A percentile compares a stretch with the other conserved stretches of the same genome.
These are phyloP conservation scores for Oncorhynchus masou DNA, from an alignment of 2,113 vertebrate species.

Conservation along the genomic window DNA sequence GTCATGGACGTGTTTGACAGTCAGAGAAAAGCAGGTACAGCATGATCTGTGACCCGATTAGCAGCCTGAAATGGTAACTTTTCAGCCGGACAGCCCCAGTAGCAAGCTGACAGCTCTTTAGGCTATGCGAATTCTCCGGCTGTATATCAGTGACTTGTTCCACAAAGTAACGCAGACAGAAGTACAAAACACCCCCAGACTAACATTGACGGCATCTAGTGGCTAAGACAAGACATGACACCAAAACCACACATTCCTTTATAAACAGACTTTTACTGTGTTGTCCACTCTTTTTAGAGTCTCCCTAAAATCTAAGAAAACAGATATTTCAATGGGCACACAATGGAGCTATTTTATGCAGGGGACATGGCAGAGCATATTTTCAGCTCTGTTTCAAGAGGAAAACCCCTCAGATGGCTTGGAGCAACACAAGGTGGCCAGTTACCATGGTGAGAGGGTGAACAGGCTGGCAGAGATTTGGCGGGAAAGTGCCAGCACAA, in stretches of 20 bases:
- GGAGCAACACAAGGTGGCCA: slow-evolving; percentile 31
- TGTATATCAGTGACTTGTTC: not conserved
- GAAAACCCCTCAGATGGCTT: slow-evolving; percentile 39
- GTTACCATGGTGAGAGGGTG: slow-evolving; percentile 51
- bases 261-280: not conserved
- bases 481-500: slow-evolving; percentile 38
- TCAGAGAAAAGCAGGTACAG: not conserved
- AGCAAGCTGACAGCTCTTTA: not conserved
- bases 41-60: not conserved
- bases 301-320: not conserved
- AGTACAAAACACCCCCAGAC: not conserved
- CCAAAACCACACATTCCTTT: not conserved
- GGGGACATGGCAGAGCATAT: slow-evolving; percentile 8
- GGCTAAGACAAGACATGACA: slow-evolving; percentile 7
- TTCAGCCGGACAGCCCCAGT: not conserved
- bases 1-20: not conserved
- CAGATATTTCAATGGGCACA: not conserved
- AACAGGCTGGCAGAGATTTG: slow-evolving; percentile 37
- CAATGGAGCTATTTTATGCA: not conserved
- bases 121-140: not conserved
- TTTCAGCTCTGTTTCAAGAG: slow-evolving; percentile 12
- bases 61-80: not conserved
- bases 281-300: not conserved
- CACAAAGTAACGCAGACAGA: not conserved
- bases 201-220: slow-evolving; percentile 35